phyloP scores from a whole-genome alignment of 2,797 vertebrate species.

The Notolepis coatsorum region DNA sequence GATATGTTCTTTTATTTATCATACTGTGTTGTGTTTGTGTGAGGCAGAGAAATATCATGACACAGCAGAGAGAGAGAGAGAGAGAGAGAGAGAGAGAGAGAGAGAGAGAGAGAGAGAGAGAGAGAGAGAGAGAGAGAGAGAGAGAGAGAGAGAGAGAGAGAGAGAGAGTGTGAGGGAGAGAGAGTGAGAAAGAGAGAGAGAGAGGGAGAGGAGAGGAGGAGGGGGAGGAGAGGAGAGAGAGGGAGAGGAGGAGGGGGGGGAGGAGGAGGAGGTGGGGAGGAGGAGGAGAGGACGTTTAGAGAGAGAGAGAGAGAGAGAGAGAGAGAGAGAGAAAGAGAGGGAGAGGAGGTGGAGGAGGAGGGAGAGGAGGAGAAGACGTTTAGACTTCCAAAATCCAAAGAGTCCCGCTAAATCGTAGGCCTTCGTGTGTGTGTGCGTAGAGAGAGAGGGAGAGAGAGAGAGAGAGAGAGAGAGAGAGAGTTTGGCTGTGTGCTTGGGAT shows the following conservation, averaged over 20 bases:
- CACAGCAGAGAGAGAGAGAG: constrained; percentile 17
- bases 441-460: too few relatives aligned
- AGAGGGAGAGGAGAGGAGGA: background rate
- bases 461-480: too few relatives aligned
- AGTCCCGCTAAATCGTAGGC: too few relatives aligned
- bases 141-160: background rate
- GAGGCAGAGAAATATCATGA: too few relatives aligned
- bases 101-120: background rate
- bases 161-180: background rate
- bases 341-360: background rate
- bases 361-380: background rate
- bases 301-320: background rate
- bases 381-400: too few relatives aligned
- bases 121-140: background rate
- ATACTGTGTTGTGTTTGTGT: too few relatives aligned
- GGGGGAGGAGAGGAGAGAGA: background rate
- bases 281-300: too few relatives aligned
- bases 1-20: too few relatives aligned
- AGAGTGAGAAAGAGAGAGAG: too few relatives aligned
- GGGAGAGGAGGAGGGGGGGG: background rate
- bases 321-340: constrained; percentile 14
- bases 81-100: constrained; percentile 24
- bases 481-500: too few relatives aligned
- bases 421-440: too few relatives aligned
- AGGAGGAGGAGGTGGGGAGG: too few relatives aligned